phyloP scores from a whole-genome alignment of 2,888 invertebrate genomes.

The Lycaena phlaeas region DNA sequence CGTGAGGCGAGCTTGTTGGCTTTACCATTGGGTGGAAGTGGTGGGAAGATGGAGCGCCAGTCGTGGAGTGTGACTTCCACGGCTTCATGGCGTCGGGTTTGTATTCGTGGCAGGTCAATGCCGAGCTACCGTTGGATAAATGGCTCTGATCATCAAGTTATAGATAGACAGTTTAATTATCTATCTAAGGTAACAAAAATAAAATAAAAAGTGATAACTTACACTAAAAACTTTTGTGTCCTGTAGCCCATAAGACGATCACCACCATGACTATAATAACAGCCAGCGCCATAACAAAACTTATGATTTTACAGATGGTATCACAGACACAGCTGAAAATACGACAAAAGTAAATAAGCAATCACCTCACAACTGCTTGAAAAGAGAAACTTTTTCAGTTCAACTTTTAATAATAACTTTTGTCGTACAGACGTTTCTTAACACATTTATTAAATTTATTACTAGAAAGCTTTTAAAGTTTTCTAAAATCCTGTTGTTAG shows the following conservation, averaged over 20 bases:
- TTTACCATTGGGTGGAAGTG: too few relatives aligned
- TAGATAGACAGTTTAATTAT: too few relatives aligned
- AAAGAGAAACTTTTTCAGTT: not conserved
- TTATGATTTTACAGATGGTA: slow-evolving; percentile 1
- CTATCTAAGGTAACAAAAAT: not conserved
- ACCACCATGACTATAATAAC: not conserved
- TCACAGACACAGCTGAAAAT: not conserved
- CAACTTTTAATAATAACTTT: slow-evolving; percentile 1
- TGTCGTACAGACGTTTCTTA: slow-evolving; percentile 2
- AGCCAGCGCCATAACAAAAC: not conserved
- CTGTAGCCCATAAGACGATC: not conserved
- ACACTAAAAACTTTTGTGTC: not conserved
- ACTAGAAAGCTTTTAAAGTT: slow-evolving; percentile 1
- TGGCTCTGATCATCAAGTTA: too few relatives aligned
- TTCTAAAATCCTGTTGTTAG: slow-evolving; percentile 4
- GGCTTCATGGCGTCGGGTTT: too few relatives aligned
- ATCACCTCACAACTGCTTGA: too few relatives aligned
- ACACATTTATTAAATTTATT: slow-evolving; percentile 6
- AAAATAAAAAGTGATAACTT: too few relatives aligned
- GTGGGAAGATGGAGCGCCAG: too few relatives aligned
- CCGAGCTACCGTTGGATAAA: too few relatives aligned
- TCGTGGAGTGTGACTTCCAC: too few relatives aligned
- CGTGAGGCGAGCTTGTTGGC: too few relatives aligned
- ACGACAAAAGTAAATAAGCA: too few relatives aligned
- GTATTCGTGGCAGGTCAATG: too few relatives aligned